phyloP scores from a whole-genome alignment of 64 coral and sea anemone species.

The Stichodactyla helianthus region DNA sequence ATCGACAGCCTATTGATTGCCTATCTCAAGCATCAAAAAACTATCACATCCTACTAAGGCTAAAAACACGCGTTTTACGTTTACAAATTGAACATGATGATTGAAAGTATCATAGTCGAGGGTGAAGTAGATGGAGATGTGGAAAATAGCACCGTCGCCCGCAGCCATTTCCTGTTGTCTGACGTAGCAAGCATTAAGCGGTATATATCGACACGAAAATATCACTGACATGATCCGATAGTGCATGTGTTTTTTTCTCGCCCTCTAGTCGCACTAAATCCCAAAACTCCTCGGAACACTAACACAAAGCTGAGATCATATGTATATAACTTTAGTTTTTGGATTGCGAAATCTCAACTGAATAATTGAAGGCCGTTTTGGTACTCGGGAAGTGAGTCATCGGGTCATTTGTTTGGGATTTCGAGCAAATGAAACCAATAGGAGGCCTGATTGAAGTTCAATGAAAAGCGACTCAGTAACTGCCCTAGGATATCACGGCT shows the following conservation, averaged over 20 bases:
- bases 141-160: neutral
- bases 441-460: no score
- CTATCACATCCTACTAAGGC: neutral
- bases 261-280: neutral
- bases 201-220: neutral
- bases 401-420: neutral
- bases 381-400: no score
- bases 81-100: neutral
- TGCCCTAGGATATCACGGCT: no score
- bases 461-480: no score
- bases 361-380: no score
- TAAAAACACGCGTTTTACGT: neutral
- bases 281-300: neutral
- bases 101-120: neutral
- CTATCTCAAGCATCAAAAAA: neutral
- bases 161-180: neutral
- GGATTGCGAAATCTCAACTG: no score
- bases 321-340: neutral
- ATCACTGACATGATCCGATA: neutral
- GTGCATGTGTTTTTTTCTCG: neutral
- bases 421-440: no score
- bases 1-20: neutral
- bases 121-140: neutral
- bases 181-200: neutral
- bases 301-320: neutral